phyloP scores from a whole-genome alignment of 2,797 vertebrate species.

The Syngnathus rostellatus region DNA sequence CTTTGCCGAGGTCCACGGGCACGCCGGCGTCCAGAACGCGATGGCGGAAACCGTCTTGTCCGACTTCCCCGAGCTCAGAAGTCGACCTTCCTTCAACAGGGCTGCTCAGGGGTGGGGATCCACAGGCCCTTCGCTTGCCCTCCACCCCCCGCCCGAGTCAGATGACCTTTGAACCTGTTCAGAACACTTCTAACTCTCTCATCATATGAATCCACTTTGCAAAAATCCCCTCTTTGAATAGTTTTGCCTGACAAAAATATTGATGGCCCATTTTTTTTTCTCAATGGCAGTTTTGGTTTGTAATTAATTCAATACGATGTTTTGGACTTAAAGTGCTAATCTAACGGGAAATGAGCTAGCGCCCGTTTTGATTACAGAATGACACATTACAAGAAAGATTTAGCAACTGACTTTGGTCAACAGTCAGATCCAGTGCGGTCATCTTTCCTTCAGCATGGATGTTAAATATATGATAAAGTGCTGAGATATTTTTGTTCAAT shows the following conservation, averaged over 20 bases:
- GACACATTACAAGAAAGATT: not conserved
- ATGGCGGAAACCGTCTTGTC: slow-evolving; percentile 68
- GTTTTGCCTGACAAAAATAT: not conserved
- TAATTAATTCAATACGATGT: not conserved
- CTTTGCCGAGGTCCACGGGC: slow-evolving; percentile 79
- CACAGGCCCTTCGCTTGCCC: slow-evolving; percentile 59
- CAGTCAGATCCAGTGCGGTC: too few relatives aligned
- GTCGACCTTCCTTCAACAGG: slow-evolving; percentile 89
- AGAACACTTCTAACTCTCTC: not conserved
- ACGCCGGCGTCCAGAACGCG: slow-evolving; percentile 70
- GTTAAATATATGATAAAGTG: slow-evolving; percentile 36
- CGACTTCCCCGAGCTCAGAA: slow-evolving; percentile 66
- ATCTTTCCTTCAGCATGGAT: not conserved
- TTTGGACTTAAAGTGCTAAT: not conserved
- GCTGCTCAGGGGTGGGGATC: slow-evolving; percentile 84
- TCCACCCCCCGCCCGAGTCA: slow-evolving; percentile 79
- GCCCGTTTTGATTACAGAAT: not conserved
- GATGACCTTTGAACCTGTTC: slow-evolving; percentile 82
- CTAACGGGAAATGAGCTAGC: not conserved
- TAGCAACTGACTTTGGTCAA: not conserved
- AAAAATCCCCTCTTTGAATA: not conserved
- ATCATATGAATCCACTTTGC: not conserved
- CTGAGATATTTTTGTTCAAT: slow-evolving; percentile 43
- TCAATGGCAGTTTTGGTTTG: not conserved
- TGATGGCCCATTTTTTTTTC: not conserved